Percentiles rank a stretch among this genome's conserved stretches.
Evolutionary conservation across 1,140 invertebrate genomes (phyloP).

Genomic region (Rhopalosiphum maidis): DNA sequence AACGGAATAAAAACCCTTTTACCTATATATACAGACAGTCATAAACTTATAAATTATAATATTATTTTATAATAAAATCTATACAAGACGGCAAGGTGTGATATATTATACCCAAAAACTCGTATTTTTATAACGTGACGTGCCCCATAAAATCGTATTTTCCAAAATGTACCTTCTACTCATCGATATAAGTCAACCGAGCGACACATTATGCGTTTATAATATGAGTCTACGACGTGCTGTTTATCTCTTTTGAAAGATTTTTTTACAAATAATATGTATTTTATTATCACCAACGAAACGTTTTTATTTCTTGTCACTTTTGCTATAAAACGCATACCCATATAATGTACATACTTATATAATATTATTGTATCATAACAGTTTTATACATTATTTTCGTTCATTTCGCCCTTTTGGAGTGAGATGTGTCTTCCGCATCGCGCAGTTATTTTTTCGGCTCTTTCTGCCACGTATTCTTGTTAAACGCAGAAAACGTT

Average conservation of each 20-base stretch:
- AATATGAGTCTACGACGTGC: neutral
- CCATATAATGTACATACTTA: neutral
- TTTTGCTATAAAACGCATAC: neutral
- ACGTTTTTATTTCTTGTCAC: neutral
- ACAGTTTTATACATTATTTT: neutral
- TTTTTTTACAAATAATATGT: neutral
- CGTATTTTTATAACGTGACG: neutral
- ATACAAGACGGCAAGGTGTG: neutral
- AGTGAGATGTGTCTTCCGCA: neutral
- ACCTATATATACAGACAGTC: neutral
- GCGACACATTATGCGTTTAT: neutral
- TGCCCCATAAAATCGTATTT: neutral
- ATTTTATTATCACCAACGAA: neutral
- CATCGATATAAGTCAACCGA: neutral
- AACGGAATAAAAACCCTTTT: neutral
- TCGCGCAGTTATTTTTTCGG: neutral
- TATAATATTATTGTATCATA: neutral
- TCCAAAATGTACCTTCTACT: neutral
- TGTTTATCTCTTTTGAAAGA: neutral
- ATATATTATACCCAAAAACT: neutral
- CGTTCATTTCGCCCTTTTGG: neutral
- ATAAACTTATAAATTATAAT: conserved; percentile 20
- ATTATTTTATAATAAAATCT: neutral
- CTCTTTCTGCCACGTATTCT: too few species aligned
- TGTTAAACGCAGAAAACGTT: neutral